Evolutionary conservation across 30 jellyfish, hydroid and myxozoan species (phyloP), one percentile per base, ranked within the genome.

Genomic region (Nemopilema nomurai): DNA sequence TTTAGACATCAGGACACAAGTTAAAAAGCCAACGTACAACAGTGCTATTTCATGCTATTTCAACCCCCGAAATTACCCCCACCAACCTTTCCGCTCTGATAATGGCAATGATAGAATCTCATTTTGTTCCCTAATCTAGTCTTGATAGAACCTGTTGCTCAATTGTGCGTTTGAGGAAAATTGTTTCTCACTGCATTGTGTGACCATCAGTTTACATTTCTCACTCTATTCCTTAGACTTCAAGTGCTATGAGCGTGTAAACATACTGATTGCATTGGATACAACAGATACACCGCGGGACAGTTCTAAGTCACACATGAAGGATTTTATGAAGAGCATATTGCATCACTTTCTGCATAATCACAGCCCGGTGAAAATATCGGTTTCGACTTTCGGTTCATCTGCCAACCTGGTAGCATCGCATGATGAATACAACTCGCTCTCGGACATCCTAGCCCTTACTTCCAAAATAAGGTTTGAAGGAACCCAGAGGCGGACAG

Each of bases 231-330:
- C n/a, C 71, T 19, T 57, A 89, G 96, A 89, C 20, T 73, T 89
- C 87, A 63, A 71, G 33, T 89, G 96, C 69, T 71, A 32, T 49
- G 92, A 81, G 22, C 72, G 65, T 24, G 21, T 89, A 31, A 83
- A 89, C 52, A 52, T 81, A n/a, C 63, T 89, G 78, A 17, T 89
- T 32, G 89, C 89, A 22, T 1, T 89, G 77, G 96, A 89, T 69
- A 52, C 89, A 19, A 71, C 92, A 7, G 27, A 24, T 18, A 84
- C 21, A 6, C 74, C 33, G 31, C 32, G 86, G 18, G 41, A 74
- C 28, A 66, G 22, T 19, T 26, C 18, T 23, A 41, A 18, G 8
- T 41, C 64, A 18, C 20, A 67, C 26, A 65, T 51, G 67, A 85
- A 63, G 67, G 23, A 31, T 23, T 89, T 89, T 65, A 49, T 67